Conservation (phyloP, 1,140 invertebrate species). For the Eueides isabella region DNA sequence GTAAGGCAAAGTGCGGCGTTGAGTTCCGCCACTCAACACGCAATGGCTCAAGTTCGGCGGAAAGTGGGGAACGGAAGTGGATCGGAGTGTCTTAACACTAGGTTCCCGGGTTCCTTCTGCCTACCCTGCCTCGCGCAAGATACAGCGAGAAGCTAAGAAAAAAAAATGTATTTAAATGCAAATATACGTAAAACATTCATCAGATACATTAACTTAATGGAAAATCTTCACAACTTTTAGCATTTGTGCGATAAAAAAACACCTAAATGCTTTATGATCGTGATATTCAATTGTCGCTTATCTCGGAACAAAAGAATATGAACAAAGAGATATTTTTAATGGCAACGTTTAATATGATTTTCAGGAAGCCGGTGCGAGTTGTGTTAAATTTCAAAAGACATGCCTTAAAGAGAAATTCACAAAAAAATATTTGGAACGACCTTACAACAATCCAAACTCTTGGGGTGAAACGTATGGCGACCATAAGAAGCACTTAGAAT, state of each 20-base stretch:
- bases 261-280: neutral
- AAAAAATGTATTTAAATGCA: no score
- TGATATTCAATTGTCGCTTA: neutral
- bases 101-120: no score
- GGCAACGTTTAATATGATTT: conserved; percentile 37
- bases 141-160: no score
- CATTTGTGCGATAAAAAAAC: neutral
- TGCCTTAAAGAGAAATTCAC: conserved; percentile 88
- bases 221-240: conserved; percentile 5
- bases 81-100: no score
- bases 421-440: conserved; percentile 82
- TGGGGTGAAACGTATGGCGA: conserved; percentile 91
- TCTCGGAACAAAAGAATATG: conserved; percentile 9
- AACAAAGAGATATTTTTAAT: conserved; percentile 9
- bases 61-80: no score
- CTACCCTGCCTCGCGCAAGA: no score
- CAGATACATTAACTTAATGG: conserved; percentile 11
- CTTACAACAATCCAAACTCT: conserved; percentile 86
- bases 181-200: neutral
- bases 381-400: conserved; percentile 93
- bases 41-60: no score
- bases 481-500: conserved; percentile 89
- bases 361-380: conserved; percentile 88
- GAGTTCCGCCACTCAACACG: no score
- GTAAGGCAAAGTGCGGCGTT: no score